Evolutionary conservation across 2,113 vertebrate species (phyloP).

Genomic region (Ursus arctos): DNA sequence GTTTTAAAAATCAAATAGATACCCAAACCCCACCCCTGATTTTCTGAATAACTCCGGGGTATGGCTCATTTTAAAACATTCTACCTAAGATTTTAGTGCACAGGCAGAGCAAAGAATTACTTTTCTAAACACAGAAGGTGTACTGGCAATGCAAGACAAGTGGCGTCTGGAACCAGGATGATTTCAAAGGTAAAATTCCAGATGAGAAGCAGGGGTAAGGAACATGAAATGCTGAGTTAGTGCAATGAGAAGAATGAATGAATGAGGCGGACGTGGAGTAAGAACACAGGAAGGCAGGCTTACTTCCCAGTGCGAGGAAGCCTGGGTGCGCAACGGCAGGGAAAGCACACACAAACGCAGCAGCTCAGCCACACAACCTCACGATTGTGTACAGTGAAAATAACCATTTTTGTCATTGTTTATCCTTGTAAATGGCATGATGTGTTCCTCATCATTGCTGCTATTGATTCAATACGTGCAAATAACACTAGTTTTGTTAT

Average conservation of each 20-base stretch:
- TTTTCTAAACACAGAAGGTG: background rate
- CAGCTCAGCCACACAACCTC: background rate
- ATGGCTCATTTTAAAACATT: background rate
- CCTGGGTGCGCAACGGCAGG: background rate
- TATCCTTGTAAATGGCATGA: background rate
- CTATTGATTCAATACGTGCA: background rate
- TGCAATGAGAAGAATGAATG: background rate
- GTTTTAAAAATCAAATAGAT: background rate
- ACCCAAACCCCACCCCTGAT: background rate
- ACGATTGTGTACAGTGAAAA: background rate
- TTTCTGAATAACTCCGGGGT: background rate
- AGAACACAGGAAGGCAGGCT: no score
- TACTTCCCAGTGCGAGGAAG: background rate
- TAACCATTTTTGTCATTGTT: background rate
- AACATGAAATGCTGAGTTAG: background rate
- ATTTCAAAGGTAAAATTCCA: background rate
- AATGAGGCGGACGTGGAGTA: fast-evolving
- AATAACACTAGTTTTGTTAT: background rate
- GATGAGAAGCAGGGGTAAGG: background rate
- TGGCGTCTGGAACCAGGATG: background rate
- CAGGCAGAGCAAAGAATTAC: background rate
- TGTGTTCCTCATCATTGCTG: background rate
- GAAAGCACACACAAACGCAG: background rate
- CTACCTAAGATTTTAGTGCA: background rate
- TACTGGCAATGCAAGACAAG: background rate